Evolutionary conservation across 1,140 invertebrate species (phyloP).

Genomic region (Ostrea edulis): DNA sequence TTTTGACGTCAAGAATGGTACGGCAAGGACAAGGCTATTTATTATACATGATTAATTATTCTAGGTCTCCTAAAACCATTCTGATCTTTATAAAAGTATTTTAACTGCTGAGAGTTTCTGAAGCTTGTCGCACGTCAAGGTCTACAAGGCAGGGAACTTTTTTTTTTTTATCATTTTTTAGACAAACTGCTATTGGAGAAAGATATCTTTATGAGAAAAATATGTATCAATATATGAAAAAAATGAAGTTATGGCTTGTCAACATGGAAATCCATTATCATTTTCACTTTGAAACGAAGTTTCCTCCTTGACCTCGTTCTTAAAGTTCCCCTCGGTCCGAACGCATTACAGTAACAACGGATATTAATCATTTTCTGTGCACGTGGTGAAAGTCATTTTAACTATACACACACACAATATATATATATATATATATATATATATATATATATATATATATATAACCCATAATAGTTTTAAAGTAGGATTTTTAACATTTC

Average conservation of each 20-base stretch:
- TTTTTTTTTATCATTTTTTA: no score
- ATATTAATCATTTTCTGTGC: not conserved
- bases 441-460: no score
- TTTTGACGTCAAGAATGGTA: not conserved
- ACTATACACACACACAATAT: no score
- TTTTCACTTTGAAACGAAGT: not conserved
- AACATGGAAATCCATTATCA: not conserved
- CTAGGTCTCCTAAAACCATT: not conserved
- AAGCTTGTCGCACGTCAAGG: not conserved
- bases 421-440: no score
- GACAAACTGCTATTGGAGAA: not conserved
- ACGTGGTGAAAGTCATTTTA: not conserved
- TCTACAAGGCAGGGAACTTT: not conserved
- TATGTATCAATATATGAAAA: not conserved
- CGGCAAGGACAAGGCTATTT: not conserved
- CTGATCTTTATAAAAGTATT: not conserved
- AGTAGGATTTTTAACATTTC: not conserved
- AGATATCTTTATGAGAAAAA: not conserved
- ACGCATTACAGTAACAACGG: not conserved
- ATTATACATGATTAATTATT: constrained; percentile 16
- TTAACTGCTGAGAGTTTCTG: constrained; percentile 18
- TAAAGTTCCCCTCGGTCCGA: not conserved
- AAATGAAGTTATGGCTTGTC: not conserved
- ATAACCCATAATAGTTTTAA: not conserved
- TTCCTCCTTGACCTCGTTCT: constrained; percentile 1